Conservation (phyloP, 2,797 vertebrate species). For the Borostomias antarcticus region DNA sequence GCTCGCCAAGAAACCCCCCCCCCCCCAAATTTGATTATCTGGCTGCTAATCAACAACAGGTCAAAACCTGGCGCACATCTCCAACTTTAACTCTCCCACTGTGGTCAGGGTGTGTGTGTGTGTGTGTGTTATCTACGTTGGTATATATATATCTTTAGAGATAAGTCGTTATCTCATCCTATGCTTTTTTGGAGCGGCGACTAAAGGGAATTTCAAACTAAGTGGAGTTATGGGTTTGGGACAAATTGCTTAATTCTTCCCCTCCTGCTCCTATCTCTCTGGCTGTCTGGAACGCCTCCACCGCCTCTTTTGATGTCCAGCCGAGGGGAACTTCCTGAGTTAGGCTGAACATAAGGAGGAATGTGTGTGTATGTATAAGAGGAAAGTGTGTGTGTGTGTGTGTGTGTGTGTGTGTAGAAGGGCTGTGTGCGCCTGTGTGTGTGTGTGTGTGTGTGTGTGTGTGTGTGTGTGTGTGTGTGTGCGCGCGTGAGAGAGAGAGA, state of each 20-base stretch:
- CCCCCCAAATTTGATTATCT: slow-evolving; percentile 92
- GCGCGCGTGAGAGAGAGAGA: background rate
- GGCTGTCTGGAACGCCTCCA: slow-evolving; percentile 43
- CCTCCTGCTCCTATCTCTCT: slow-evolving; percentile 53
- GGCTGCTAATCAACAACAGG: slow-evolving; percentile 91
- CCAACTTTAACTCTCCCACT: slow-evolving; percentile 43
- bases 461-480: background rate
- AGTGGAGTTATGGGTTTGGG: slow-evolving; percentile 58
- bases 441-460: background rate
- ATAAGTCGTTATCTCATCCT: slow-evolving; percentile 62
- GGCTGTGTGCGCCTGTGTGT: no score
- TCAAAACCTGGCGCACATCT: slow-evolving; percentile 76
- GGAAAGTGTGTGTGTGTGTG: slow-evolving; percentile 13
- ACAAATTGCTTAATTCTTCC: slow-evolving; percentile 75
- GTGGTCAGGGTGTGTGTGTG: slow-evolving; percentile 17
- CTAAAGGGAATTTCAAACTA: slow-evolving; percentile 58
- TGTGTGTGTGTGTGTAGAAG: background rate
- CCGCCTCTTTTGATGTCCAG: slow-evolving; percentile 56
- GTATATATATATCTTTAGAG: slow-evolving; percentile 56
- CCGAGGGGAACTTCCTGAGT: slow-evolving; percentile 54
- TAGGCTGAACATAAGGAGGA: background rate
- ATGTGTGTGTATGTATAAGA: slow-evolving; percentile 27
- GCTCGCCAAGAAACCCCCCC: slow-evolving; percentile 79
- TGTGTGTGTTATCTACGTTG: slow-evolving; percentile 55
- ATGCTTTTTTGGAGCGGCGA: slow-evolving; percentile 54